A percentile compares a stretch with the other conserved stretches of the same genome.
phyloP scores from a whole-genome alignment of 2,797 vertebrate genomes.

The Vireo griseus region DNA sequence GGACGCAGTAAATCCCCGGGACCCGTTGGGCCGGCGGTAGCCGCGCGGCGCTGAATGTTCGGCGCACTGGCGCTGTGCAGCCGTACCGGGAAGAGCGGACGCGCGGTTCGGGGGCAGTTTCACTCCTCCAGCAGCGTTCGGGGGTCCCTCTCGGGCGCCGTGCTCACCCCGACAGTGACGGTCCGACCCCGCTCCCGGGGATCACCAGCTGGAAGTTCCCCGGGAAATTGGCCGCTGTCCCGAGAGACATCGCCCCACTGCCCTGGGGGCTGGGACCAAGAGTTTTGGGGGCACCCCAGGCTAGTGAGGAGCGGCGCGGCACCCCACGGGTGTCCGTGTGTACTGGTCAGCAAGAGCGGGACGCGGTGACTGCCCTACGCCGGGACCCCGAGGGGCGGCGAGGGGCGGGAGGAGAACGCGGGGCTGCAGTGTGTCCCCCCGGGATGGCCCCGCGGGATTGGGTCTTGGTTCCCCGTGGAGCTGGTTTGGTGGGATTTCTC shows the following conservation, averaged over 20 bases:
- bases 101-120: background rate
- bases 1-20: too few relatives aligned
- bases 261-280: background rate
- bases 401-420: fast-evolving
- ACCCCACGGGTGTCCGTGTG: background rate
- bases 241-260: background rate
- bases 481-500: too few relatives aligned
- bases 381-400: background rate
- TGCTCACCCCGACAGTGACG: background rate
- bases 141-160: background rate
- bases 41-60: background rate
- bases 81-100: background rate
- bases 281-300: background rate
- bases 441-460: fast-evolving
- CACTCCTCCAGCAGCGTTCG: background rate
- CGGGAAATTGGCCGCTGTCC: background rate
- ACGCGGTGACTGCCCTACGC: fast-evolving
- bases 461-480: background rate
- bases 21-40: background rate
- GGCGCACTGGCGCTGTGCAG: background rate
- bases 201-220: background rate
- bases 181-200: background rate
- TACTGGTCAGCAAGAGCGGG: fast-evolving
- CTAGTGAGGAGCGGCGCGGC: background rate
- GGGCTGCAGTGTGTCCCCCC: background rate